Evolutionary conservation across 2,888 invertebrate species (phyloP), one percentile per base, ranked within the genome.

Genomic region (Sialis fuliginosa): DNA sequence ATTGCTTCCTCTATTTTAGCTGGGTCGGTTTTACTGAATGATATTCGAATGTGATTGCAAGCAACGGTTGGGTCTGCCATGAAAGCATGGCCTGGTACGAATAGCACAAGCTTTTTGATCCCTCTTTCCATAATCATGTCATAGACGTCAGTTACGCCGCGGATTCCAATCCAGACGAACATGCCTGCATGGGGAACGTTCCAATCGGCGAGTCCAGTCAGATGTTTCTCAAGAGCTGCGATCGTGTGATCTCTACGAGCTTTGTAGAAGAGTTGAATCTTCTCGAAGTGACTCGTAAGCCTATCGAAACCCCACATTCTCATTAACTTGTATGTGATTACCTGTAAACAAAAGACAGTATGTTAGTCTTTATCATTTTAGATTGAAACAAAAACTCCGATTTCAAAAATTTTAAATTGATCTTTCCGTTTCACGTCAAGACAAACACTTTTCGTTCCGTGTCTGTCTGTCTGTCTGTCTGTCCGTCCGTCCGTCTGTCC

Each of bases 51-150:
- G 58, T 78, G 79, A 42, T 74, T 76, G 54, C 77, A 79, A 8
- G 80, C 75, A 49, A 70, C 66, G 37, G 64, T 63, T 1, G 70
- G 67, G 60, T 82, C 77, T 45, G 71, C 70, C 62, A 74, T 72
- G 60, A 86, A 87, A 0, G 79, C 80, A 50, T 78, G 80, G 0
- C 87, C 88, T 0, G 87, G 87, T 1, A 80, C 73, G 52, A 85
- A 64, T 58, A 79, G 73, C 2, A 85, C 72, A 7, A 81, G 75
- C 48, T 79, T 76, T 46, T 72, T 67, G 22, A 79, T 61, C 0
- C 83, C 86, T 45, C 78, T 72, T 45, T 75, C 70, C 66, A 76
- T 73, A 9, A 86, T 75, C 77, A 87, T 76, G 48, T 78, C 73
- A 61, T 77, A 77, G 2, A 84, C 80, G 58, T 87, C 84, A 2